Conservation (phyloP, 1,140 invertebrate genomes). For the Drosophila melanica region DNA sequence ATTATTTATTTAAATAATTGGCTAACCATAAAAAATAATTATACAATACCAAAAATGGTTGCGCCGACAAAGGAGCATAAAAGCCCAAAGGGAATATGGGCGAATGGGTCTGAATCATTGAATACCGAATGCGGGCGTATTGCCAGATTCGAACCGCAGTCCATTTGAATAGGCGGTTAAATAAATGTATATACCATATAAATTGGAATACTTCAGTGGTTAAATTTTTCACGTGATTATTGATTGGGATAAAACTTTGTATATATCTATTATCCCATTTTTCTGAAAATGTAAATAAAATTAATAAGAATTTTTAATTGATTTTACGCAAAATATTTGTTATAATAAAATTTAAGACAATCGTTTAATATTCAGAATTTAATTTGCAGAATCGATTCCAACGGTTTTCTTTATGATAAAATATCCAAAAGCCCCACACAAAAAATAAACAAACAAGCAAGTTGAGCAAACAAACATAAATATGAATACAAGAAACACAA, state of each 20-base stretch:
- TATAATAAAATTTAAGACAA: too few species aligned
- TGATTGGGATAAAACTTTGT: too few species aligned
- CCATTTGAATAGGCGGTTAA: slow-evolving; percentile 25
- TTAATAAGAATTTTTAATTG: too few species aligned
- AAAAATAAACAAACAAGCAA: slow-evolving; percentile 28
- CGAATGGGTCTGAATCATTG: slow-evolving; percentile 37
- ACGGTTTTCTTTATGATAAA: too few species aligned
- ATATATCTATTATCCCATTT: too few species aligned
- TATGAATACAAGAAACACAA: slow-evolving; percentile 1
- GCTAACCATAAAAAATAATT: slow-evolving; percentile 58
- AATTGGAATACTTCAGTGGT: background rate
- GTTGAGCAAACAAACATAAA: slow-evolving; percentile 34
- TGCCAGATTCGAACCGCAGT: slow-evolving; percentile 28
- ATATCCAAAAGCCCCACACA: too few species aligned
- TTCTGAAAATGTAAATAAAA: too few species aligned
- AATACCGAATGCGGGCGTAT: slow-evolving; percentile 42
- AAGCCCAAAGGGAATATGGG: background rate
- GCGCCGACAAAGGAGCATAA: slow-evolving; percentile 38
- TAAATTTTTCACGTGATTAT: background rate
- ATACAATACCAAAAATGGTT: slow-evolving; percentile 51
- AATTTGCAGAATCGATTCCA: too few species aligned
- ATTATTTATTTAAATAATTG: slow-evolving; percentile 81
- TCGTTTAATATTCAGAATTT: too few species aligned
- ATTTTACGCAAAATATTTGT: too few species aligned
- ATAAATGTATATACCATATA: slow-evolving; percentile 1